A percentile compares a stretch with the other conserved stretches of the same genome.
Conservation (phyloP, 2,113 vertebrate species). For the Leptocoma aspasia region DNA sequence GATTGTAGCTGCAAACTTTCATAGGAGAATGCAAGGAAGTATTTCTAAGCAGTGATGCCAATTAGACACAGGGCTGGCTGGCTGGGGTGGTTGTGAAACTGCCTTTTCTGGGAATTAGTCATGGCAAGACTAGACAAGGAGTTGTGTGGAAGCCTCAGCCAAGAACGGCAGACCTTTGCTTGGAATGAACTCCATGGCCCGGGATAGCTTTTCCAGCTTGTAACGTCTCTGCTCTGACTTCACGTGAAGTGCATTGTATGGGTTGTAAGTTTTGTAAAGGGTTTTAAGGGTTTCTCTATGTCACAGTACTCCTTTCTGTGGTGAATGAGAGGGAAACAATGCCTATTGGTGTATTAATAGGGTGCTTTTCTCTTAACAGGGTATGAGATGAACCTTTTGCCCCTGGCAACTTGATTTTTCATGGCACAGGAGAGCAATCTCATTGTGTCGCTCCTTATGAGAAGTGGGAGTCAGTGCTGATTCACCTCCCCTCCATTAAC, state of each 20-base stretch:
- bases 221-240: background rate
- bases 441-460: background rate
- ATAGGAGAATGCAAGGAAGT: conserved; percentile 6
- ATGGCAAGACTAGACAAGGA: conserved; percentile 45
- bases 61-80: conserved; percentile 25
- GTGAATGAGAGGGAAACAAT: background rate
- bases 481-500: background rate
- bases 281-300: background rate
- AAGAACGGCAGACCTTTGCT: background rate
- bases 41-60: background rate
- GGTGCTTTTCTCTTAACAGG: background rate
- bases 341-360: background rate
- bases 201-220: background rate
- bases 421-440: background rate
- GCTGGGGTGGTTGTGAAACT: conserved; percentile 44
- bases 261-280: background rate
- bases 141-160: background rate
- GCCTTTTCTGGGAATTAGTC: conserved; percentile 56
- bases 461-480: background rate
- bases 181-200: background rate
- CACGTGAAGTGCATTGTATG: background rate
- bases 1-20: background rate
- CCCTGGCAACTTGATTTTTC: background rate
- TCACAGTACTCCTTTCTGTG: background rate
- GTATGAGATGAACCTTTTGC: background rate